phyloP scores from a whole-genome alignment of 2,113 vertebrate genomes.

The Tenebrosternarchus preto region DNA sequence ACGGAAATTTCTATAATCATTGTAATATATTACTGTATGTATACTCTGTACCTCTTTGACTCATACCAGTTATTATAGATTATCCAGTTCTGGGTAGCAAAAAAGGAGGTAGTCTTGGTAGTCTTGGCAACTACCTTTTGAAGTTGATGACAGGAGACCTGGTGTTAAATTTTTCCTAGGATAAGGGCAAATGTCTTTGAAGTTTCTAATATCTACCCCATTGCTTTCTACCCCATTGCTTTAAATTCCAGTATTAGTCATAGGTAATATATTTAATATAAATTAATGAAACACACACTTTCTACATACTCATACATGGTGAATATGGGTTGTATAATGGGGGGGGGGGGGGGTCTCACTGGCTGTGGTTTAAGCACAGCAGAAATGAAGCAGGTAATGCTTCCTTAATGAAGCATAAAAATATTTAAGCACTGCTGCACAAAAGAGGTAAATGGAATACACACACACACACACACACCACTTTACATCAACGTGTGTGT shows the following conservation, averaged over 20 bases:
- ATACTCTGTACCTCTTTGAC: no score
- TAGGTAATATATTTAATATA: not conserved
- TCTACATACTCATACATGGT: slow-evolving; percentile 8
- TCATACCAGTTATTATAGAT: no score
- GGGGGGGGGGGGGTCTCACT: not conserved
- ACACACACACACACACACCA: slow-evolving; percentile 43
- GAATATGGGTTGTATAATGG: not conserved
- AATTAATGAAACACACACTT: not conserved
- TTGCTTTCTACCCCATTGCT: not conserved
- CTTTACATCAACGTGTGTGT: slow-evolving; percentile 9
- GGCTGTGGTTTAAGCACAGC: slow-evolving; percentile 31
- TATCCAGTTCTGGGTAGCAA: no score
- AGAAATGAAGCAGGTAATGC: slow-evolving; percentile 43
- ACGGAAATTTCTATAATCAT: not conserved
- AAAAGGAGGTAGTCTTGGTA: no score
- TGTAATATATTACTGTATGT: no score
- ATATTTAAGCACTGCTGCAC: slow-evolving; percentile 37
- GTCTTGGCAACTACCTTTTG: no score
- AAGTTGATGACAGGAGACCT: no score
- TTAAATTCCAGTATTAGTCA: no score
- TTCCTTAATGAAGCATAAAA: slow-evolving; percentile 37
- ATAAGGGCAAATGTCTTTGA: not conserved
- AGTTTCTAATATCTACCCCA: not conserved
- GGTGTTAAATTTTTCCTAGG: no score
- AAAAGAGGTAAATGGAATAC: slow-evolving; percentile 32